These are phyloP conservation scores for Abrostola triplasia DNA, from an alignment of 2,888 invertebrate genomes.

Conservation along the genomic window DNA sequence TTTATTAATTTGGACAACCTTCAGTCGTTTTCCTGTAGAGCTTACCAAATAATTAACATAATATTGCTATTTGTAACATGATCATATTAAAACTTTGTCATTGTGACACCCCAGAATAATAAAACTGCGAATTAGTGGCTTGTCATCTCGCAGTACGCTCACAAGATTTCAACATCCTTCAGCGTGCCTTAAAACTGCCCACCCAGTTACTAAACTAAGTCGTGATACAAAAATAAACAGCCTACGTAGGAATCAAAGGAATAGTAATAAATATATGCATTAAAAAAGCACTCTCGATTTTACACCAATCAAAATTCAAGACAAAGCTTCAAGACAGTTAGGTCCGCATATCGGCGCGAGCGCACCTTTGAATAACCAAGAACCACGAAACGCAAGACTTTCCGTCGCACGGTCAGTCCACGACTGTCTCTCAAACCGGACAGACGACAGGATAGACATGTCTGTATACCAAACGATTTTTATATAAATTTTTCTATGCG, in stretches of 20 bases:
- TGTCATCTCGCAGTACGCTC: neutral
- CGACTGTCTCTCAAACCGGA: constrained; percentile 80
- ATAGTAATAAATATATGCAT: constrained; percentile 52
- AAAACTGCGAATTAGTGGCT: neutral
- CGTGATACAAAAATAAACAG: constrained; percentile 4
- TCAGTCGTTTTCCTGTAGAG: constrained; percentile 9
- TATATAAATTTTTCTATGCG: constrained; percentile 58
- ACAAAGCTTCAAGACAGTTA: constrained; percentile 84
- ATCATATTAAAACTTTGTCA: constrained; percentile 11
- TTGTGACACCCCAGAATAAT: neutral
- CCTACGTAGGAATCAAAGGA: constrained; percentile 29
- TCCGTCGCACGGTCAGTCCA: constrained; percentile 80
- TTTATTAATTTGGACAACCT: constrained; percentile 22
- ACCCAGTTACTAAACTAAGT: too few relatives aligned
- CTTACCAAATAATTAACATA: constrained; percentile 27
- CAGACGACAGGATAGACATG: constrained; percentile 81
- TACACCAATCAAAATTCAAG: constrained; percentile 78
- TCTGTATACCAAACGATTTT: constrained; percentile 53
- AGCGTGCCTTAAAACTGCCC: neutral
- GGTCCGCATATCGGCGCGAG: constrained; percentile 73
- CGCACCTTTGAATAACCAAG: constrained; percentile 81
- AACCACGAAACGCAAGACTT: constrained; percentile 72
- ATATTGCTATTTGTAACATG: constrained; percentile 29
- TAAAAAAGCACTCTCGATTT: constrained; percentile 80
- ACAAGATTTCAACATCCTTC: neutral